Evolutionary conservation across 2,888 invertebrate genomes (phyloP).

Genomic region (Caenorhabditis sinica): DNA sequence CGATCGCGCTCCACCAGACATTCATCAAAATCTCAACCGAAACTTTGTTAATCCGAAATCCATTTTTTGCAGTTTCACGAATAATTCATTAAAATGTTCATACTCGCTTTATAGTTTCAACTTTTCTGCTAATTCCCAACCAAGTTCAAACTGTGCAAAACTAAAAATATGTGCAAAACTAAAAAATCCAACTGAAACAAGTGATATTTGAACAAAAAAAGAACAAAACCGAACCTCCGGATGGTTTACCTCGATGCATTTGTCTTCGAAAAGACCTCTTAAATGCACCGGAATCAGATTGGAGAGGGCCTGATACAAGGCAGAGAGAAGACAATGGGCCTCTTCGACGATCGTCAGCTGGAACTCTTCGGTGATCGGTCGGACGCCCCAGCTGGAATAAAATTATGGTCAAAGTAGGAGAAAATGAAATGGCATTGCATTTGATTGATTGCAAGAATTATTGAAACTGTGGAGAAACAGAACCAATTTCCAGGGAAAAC

Average conservation of each 20-base stretch:
- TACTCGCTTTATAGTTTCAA: too few relatives aligned
- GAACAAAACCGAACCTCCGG: constrained; percentile 65
- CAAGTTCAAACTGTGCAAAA: constrained; percentile 17
- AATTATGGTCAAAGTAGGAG: too few relatives aligned
- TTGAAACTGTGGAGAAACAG: background rate
- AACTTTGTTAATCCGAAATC: too few relatives aligned
- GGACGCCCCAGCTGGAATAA: constrained; percentile 80
- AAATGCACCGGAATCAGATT: constrained; percentile 79
- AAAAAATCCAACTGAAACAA: background rate
- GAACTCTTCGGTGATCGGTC: constrained; percentile 81
- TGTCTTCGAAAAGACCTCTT: constrained; percentile 80
- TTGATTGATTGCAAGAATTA: background rate
- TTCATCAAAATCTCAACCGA: too few relatives aligned
- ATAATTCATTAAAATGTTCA: too few relatives aligned
- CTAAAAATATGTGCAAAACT: constrained; percentile 16
- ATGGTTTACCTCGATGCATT: constrained; percentile 76
- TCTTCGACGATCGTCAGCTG: constrained; percentile 80
- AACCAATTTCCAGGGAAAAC: constrained; percentile 1
- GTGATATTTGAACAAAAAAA: constrained; percentile 38
- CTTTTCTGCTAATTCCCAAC: constrained; percentile 4
- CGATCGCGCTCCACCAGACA: too few relatives aligned
- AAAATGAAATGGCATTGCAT: background rate
- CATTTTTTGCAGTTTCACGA: too few relatives aligned
- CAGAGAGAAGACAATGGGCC: constrained; percentile 80
- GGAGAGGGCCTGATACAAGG: constrained; percentile 79